Conservation (phyloP, 2,888 invertebrate genomes). For the Hypolimnas misippus region DNA sequence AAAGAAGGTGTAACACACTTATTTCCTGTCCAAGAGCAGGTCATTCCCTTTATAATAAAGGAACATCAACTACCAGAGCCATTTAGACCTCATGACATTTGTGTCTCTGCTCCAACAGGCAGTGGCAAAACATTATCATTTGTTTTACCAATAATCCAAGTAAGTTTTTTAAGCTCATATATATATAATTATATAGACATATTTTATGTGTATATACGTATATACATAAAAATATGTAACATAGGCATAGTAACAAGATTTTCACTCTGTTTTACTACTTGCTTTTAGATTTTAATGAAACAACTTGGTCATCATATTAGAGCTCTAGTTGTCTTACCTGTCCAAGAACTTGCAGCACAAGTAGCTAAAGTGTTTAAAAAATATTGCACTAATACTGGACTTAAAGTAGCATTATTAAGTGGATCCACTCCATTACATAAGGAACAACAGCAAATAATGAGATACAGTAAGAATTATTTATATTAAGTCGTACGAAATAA, state of each 20-base stretch:
- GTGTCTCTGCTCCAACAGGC: slow-evolving; percentile 98
- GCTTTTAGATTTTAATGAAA: slow-evolving; percentile 84
- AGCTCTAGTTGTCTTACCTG: slow-evolving; percentile 96
- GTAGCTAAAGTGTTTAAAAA: slow-evolving; percentile 92
- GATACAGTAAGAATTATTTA: slow-evolving; percentile 65
- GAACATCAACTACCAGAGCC: slow-evolving; percentile 84
- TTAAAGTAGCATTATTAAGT: slow-evolving; percentile 88
- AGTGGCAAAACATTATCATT: slow-evolving; percentile 98
- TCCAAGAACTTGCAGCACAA: slow-evolving; percentile 95
- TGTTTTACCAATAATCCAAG: slow-evolving; percentile 95
- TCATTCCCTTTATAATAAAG: slow-evolving; percentile 90
- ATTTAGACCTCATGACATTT: slow-evolving; percentile 93
- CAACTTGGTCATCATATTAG: slow-evolving; percentile 87
- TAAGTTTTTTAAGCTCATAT: slow-evolving; percentile 51
- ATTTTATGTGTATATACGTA: too few species aligned
- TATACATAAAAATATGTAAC: too few species aligned
- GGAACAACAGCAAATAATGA: slow-evolving; percentile 87
- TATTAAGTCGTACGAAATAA: background rate
- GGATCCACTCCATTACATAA: slow-evolving; percentile 87
- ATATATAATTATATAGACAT: background rate
- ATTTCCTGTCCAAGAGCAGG: slow-evolving; percentile 93
- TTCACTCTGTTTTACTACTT: slow-evolving; percentile 38
- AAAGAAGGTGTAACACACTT: slow-evolving; percentile 89
- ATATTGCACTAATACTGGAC: slow-evolving; percentile 86
- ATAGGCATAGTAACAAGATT: too few species aligned